Percentiles rank a stretch among this genome's conserved stretches.
Evolutionary conservation across 92 coral and sea anemone species (phyloP).

Genomic region (Phenganax marumi): DNA sequence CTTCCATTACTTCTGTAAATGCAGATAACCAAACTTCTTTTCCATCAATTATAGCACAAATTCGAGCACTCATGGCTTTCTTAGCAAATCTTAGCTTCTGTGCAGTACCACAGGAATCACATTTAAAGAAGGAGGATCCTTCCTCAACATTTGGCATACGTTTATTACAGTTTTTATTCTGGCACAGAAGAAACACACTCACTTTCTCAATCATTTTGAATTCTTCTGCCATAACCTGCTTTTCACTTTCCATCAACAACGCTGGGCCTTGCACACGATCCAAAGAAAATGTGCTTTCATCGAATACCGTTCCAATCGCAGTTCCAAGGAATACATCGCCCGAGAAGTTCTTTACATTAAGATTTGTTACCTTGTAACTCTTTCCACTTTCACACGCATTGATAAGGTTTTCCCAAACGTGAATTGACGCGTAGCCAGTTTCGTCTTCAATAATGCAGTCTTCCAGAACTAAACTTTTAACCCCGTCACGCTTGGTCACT

Average conservation of each 20-base stretch:
- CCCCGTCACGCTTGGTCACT: constrained; percentile 48
- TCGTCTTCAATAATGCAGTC: constrained; percentile 53
- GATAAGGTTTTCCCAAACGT: constrained; percentile 55
- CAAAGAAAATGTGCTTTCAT: not conserved
- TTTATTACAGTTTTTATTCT: constrained; percentile 48
- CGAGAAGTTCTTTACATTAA: constrained; percentile 50
- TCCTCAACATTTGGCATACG: constrained; percentile 39
- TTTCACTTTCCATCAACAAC: not conserved
- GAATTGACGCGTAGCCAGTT: constrained; percentile 44
- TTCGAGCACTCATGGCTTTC: constrained; percentile 52
- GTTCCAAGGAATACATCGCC: constrained; percentile 50
- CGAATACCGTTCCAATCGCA: not conserved
- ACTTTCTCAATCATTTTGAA: constrained; percentile 53
- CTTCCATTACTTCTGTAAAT: constrained; percentile 43
- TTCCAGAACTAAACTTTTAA: constrained; percentile 51
- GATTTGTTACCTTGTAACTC: constrained; percentile 45
- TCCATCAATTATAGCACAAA: constrained; percentile 49
- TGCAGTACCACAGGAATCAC: constrained; percentile 59
- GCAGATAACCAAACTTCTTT: constrained; percentile 54
- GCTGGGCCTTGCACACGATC: not conserved
- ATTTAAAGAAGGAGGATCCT: constrained; percentile 28
- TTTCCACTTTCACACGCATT: constrained; percentile 20
- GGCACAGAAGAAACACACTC: constrained; percentile 42
- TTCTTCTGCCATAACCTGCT: constrained; percentile 32
- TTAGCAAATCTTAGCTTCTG: constrained; percentile 49